Evolutionary conservation across 2,888 invertebrate species (phyloP).

Genomic region (Tholera decimalis): DNA sequence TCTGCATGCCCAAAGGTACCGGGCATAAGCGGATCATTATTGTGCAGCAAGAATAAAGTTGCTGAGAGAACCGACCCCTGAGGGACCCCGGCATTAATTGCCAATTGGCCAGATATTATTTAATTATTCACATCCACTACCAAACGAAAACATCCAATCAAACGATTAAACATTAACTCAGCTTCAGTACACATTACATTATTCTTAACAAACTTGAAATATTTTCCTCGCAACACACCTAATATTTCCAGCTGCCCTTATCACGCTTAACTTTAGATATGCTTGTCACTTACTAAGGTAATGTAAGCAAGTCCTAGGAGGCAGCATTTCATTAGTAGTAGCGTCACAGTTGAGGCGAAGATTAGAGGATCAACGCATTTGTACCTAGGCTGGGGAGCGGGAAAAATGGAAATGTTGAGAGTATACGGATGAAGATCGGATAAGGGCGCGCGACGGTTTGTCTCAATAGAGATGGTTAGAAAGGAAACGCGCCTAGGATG

Average conservation of each 20-base stretch:
- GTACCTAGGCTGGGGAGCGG: constrained; percentile 3
- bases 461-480: background rate
- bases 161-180: too few species aligned
- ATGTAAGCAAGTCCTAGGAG: background rate
- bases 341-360: constrained; percentile 30
- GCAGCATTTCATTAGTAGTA: constrained; percentile 37
- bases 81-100: too few species aligned
- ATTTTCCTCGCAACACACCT: background rate
- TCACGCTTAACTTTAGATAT: background rate
- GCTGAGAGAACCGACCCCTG: too few species aligned
- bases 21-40: too few species aligned
- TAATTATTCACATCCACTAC: too few species aligned
- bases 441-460: background rate
- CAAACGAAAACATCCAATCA: too few species aligned
- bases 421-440: background rate
- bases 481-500: too few species aligned
- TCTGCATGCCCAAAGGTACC: too few species aligned
- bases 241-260: background rate
- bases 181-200: background rate
- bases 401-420: constrained; percentile 35
- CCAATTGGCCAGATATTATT: too few species aligned
- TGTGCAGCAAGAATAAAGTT: too few species aligned
- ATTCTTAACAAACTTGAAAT: background rate
- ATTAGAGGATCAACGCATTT: constrained; percentile 47
- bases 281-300: constrained; percentile 1